phyloP scores from a whole-genome alignment of 2,888 invertebrate genomes.

The Drosophila greeni region DNA sequence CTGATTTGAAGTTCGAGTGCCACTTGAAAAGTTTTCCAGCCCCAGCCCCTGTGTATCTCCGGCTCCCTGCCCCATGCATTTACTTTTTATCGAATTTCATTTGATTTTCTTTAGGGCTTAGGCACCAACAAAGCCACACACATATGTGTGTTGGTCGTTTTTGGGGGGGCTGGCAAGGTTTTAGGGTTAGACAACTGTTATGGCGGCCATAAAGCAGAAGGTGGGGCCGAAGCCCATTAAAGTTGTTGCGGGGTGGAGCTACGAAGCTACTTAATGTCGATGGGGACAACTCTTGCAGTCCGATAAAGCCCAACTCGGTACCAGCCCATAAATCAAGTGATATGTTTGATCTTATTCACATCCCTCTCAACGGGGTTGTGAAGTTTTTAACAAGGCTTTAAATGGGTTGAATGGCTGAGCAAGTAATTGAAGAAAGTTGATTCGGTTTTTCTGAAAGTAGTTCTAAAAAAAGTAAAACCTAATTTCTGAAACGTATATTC shows the following conservation, averaged over 20 bases:
- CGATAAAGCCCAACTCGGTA: too few relatives aligned
- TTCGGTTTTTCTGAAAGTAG: not conserved
- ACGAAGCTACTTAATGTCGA: conserved; percentile 6
- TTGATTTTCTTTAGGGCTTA: conserved; percentile 55
- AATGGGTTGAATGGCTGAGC: not conserved
- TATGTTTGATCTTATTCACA: not conserved
- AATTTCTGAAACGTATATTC: not conserved
- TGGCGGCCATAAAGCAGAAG: conserved; percentile 28
- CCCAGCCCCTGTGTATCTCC: conserved; percentile 36
- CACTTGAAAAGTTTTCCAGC: conserved; percentile 57
- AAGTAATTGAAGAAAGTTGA: not conserved
- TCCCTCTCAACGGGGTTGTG: not conserved
- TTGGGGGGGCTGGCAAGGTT: conserved; percentile 6
- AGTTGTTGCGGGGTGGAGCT: conserved; percentile 13
- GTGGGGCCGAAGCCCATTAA: conserved; percentile 16
- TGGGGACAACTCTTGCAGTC: not conserved
- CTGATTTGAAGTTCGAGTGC: conserved; percentile 47
- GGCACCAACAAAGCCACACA: conserved; percentile 33
- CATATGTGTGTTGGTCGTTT: conserved; percentile 54
- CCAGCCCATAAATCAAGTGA: conserved; percentile 17
- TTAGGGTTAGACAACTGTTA: conserved; percentile 48
- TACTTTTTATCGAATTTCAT: conserved; percentile 55
- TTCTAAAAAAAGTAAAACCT: too few relatives aligned
- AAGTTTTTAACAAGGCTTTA: not conserved
- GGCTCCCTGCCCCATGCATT: conserved; percentile 28